These are phyloP conservation scores for Zapornia atra DNA, from an alignment of 2,113 vertebrate genomes.

Conservation along the genomic window DNA sequence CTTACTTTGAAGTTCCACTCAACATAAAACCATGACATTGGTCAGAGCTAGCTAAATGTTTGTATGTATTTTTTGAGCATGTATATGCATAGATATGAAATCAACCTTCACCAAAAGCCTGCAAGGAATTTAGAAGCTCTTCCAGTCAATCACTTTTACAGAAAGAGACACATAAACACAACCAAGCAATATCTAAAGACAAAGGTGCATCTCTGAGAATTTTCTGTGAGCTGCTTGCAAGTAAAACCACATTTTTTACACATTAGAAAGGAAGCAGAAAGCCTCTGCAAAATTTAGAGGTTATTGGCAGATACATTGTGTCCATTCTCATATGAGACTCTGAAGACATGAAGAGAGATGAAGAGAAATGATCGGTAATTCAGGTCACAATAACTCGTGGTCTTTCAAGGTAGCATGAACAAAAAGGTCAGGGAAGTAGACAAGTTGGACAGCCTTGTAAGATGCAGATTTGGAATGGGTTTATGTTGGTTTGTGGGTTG, in stretches of 20 bases:
- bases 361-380: background rate
- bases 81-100: background rate
- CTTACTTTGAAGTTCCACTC: background rate
- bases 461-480: background rate
- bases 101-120: background rate
- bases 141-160: background rate
- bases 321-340: background rate
- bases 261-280: slow-evolving; percentile 11
- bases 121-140: background rate
- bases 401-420: background rate
- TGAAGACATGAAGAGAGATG: background rate
- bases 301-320: background rate
- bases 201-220: background rate
- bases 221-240: background rate
- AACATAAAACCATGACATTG: background rate
- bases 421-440: background rate
- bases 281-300: background rate
- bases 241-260: background rate
- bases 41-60: background rate
- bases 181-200: background rate
- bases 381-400: background rate
- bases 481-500: too few relatives aligned
- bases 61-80: background rate
- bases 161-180: background rate
- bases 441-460: background rate